phyloP scores from a whole-genome alignment of 2,888 invertebrate genomes.

The Podotricha telesiphe region DNA sequence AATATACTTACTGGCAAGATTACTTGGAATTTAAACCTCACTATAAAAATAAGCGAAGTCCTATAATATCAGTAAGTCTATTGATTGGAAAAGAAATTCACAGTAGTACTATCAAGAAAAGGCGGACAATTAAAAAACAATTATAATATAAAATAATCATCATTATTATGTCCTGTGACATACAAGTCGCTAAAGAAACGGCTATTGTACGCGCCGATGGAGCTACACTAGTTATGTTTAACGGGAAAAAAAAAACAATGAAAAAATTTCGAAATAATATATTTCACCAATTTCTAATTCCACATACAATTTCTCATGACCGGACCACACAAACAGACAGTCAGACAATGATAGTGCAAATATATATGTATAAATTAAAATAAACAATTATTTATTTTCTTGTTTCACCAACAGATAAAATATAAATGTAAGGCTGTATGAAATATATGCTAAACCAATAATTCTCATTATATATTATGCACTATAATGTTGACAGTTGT shows the following conservation, averaged over 20 bases:
- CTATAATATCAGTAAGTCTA: too few species aligned
- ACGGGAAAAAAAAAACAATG: slow-evolving; percentile 42
- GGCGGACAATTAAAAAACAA: too few species aligned
- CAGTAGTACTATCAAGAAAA: too few species aligned
- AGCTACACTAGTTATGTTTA: too few species aligned
- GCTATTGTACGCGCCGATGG: too few species aligned
- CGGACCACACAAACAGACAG: slow-evolving; percentile 34
- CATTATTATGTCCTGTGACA: too few species aligned
- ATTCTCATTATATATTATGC: background rate
- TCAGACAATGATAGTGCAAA: slow-evolving; percentile 40
- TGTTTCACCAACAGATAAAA: slow-evolving; percentile 8
- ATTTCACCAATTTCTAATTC: slow-evolving; percentile 55
- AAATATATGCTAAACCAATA: background rate
- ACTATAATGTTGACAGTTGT: slow-evolving; percentile 3
- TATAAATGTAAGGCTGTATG: slow-evolving; percentile 8
- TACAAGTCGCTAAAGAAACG: too few species aligned
- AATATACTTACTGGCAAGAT: too few species aligned
- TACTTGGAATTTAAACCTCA: too few species aligned
- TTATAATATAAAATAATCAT: too few species aligned
- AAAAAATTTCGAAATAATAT: slow-evolving; percentile 50
- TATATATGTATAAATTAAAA: slow-evolving; percentile 9
- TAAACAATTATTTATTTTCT: slow-evolving; percentile 14
- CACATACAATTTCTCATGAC: slow-evolving; percentile 49
- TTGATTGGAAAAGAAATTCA: too few species aligned
- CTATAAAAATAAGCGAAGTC: too few species aligned